Evolutionary conservation across 2,888 invertebrate genomes (phyloP).

Genomic region (Tenthredo notha): DNA sequence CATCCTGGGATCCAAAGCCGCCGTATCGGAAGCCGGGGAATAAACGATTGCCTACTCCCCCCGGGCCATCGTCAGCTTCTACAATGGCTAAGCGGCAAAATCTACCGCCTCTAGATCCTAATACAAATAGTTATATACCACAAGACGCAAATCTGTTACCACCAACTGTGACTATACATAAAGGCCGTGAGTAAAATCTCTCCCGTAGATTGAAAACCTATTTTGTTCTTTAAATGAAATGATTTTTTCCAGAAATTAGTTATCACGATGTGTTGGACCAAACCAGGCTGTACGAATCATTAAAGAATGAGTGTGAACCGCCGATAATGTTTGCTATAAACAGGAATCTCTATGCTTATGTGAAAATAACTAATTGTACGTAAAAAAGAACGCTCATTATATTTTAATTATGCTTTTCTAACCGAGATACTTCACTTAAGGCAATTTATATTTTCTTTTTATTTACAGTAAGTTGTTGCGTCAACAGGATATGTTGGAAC

Average conservation of each 20-base stretch:
- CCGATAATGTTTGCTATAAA: conserved; percentile 87
- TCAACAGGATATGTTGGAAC: conserved; percentile 87
- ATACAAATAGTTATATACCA: conserved; percentile 81
- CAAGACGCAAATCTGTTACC: conserved; percentile 80
- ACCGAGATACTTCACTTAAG: background rate
- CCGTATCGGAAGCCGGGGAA: conserved; percentile 72
- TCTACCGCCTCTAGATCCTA: conserved; percentile 78
- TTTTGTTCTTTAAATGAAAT: background rate
- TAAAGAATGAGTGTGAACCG: conserved; percentile 80
- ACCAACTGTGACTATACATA: conserved; percentile 80
- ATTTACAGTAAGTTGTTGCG: conserved; percentile 86
- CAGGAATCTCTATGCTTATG: conserved; percentile 86
- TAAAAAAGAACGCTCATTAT: conserved; percentile 64
- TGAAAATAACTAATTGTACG: conserved; percentile 89
- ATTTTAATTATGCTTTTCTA: background rate
- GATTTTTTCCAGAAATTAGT: conserved; percentile 79
- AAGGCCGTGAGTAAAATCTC: conserved; percentile 78
- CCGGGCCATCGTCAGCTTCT: conserved; percentile 66
- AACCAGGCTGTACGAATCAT: conserved; percentile 80
- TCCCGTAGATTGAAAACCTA: too few species aligned
- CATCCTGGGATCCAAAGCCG: conserved; percentile 81
- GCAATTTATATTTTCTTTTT: conserved; percentile 34
- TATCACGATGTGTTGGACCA: conserved; percentile 81
- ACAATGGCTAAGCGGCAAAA: conserved; percentile 71
- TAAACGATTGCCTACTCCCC: conserved; percentile 73